These are phyloP conservation scores for Habroteleia sp. DNA, from an alignment of 2,888 invertebrate species.

Conservation along the genomic window DNA sequence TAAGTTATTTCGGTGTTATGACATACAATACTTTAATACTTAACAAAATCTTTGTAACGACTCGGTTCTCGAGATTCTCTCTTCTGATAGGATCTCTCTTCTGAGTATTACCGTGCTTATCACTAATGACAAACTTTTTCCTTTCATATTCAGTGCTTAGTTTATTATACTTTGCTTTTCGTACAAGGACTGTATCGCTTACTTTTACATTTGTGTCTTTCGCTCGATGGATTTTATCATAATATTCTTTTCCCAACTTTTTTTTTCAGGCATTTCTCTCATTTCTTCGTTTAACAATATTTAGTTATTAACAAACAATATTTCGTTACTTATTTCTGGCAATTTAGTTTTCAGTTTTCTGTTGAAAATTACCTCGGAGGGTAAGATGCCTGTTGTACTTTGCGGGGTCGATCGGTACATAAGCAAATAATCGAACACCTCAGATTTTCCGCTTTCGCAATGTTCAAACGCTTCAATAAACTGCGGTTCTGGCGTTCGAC, in stretches of 20 bases:
- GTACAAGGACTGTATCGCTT: slow-evolving; percentile 43
- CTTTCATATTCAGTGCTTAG: slow-evolving; percentile 23
- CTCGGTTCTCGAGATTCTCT: slow-evolving; percentile 9
- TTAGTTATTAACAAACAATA: too few relatives aligned
- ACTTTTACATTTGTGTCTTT: slow-evolving; percentile 15
- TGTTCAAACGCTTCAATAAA: slow-evolving; percentile 34
- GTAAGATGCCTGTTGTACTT: slow-evolving; percentile 38
- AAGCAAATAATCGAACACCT: slow-evolving; percentile 40
- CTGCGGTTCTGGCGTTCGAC: slow-evolving; percentile 43
- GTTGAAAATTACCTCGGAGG: slow-evolving; percentile 35
- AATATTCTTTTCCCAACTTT: slow-evolving; percentile 22
- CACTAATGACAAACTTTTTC: slow-evolving; percentile 5
- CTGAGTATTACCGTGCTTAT: slow-evolving; percentile 22
- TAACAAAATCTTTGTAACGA: slow-evolving; percentile 14
- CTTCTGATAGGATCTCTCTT: slow-evolving; percentile 8
- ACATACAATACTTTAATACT: neutral
- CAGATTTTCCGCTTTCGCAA: slow-evolving; percentile 27
- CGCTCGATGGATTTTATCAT: slow-evolving; percentile 17
- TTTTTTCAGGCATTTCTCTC: slow-evolving; percentile 43
- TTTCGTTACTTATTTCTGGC: slow-evolving; percentile 20
- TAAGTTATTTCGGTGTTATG: too few relatives aligned
- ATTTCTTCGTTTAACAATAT: slow-evolving; percentile 39
- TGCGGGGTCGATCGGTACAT: slow-evolving; percentile 47
- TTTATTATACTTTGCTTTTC: slow-evolving; percentile 35
- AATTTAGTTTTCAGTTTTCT: slow-evolving; percentile 43